Base-by-base conservation (phyloP, 2,113 vertebrate genomes). In the Maccullochella peelii region DNA sequence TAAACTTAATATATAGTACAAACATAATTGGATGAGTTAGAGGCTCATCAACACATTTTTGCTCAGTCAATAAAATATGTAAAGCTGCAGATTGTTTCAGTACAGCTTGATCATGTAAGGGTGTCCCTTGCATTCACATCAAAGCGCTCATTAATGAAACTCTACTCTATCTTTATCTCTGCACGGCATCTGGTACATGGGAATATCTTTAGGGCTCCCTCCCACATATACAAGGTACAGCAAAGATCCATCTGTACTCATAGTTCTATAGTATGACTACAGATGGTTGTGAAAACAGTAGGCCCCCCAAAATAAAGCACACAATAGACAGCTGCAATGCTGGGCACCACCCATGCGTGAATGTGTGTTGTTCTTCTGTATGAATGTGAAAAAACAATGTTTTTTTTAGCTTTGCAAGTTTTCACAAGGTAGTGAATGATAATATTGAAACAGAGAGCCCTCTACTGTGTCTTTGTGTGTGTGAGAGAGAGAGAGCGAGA, bases 141-240 rank as follows among this genome's bases (percentile, higher is more conserved):
- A 91, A 88, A 90, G 85, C 1, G 0, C 69, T 90, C 79, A 86
- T 91, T 91, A 90, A 58, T 76, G 66, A 87, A 79, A 82, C 38
- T 85, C 74, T 38, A 3, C 77, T 79, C 55, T n/a, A n/a, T n/a
- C n/a, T n/a, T 59, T 73, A 77, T 88, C 69, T 86, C 77, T 79
- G 69, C 62, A 66, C 4, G 40, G 47, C 71, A 83, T 86, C 49
- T 77, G 62, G 52, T 84, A 44, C 77, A 77, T 55, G 40, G 5
- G 47, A 62, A 71, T 57, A 61, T 80, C 69, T 84, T 82, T 55
- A 87, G 58, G 88, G 61, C 40, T 71, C 20, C 30, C 40, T 71
- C 20, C 30, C 1, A 25, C 62, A 54, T 65, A 68, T 73, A 70
- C 30, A 62, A 71, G 54, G 68, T 73, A 80, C 36, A 77, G 57